Percentiles rank a stretch among this genome's conserved stretches.
Evolutionary conservation across 2,888 invertebrate genomes (phyloP).

Genomic region (Rhagium mordax): DNA sequence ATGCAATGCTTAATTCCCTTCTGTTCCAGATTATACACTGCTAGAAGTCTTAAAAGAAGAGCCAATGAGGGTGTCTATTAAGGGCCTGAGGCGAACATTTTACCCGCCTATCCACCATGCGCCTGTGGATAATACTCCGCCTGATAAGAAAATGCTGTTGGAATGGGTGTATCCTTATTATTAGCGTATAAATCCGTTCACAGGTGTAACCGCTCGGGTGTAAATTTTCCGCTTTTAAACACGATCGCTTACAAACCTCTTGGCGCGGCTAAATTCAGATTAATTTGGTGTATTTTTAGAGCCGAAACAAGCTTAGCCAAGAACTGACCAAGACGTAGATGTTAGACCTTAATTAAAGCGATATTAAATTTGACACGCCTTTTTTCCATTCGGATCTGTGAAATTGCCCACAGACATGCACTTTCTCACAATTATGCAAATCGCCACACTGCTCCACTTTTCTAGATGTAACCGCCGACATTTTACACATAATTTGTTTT

Average conservation of each 20-base stretch:
- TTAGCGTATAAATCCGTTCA: no score
- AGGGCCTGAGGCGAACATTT: slow-evolving; percentile 87
- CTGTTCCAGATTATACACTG: slow-evolving; percentile 81
- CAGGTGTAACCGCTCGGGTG: no score
- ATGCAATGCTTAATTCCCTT: no score
- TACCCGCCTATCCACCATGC: slow-evolving; percentile 91
- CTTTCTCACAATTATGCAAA: slow-evolving; percentile 36
- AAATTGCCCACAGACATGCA: slow-evolving; percentile 42
- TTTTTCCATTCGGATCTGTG: slow-evolving; percentile 34
- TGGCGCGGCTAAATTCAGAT: neutral
- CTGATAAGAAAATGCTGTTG: slow-evolving; percentile 88
- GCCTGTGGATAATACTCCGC: slow-evolving; percentile 88
- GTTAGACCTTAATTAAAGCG: slow-evolving; percentile 42
- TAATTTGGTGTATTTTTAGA: neutral
- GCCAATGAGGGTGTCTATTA: slow-evolving; percentile 86
- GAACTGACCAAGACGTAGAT: slow-evolving; percentile 34
- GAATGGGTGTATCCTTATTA: slow-evolving; percentile 91
- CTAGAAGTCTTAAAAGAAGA: slow-evolving; percentile 90
- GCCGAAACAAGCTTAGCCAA: neutral
- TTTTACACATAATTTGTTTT: neutral
- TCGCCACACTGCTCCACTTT: slow-evolving; percentile 18
- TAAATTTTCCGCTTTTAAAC: neutral
- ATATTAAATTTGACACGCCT: slow-evolving; percentile 37
- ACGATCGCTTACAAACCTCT: neutral
- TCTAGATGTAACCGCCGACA: neutral